phyloP scores from a whole-genome alignment of 2,888 invertebrate genomes.

The Netelia inedita region DNA sequence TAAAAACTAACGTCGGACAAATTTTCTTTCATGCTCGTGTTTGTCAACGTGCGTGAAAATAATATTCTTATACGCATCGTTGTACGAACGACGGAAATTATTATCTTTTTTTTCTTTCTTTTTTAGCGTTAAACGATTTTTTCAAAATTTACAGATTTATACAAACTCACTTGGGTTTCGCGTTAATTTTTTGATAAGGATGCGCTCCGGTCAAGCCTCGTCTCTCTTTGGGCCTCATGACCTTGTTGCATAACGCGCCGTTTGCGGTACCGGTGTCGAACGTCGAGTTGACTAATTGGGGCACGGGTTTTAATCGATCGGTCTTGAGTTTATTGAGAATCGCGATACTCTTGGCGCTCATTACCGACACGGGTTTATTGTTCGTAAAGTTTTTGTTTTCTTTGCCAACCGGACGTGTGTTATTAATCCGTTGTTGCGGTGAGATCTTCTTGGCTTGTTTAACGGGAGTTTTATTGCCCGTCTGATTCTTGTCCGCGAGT shows the following conservation, averaged over 20 bases:
- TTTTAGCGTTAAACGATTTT: conserved; percentile 27
- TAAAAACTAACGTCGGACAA: not conserved
- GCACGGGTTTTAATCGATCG: conserved; percentile 72
- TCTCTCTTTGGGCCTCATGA: conserved; percentile 78
- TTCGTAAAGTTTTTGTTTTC: conserved; percentile 76
- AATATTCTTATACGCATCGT: conserved; percentile 47
- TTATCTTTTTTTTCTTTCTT: no score
- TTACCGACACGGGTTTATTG: conserved; percentile 62
- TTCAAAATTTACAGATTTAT: conserved; percentile 4
- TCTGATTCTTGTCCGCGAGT: conserved; percentile 79
- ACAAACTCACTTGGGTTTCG: conserved; percentile 78
- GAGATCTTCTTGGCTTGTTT: conserved; percentile 78
- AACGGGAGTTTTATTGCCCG: conserved; percentile 72
- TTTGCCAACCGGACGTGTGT: conserved; percentile 72
- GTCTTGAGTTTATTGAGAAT: conserved; percentile 82
- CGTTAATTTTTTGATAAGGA: conserved; percentile 79
- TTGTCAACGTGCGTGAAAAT: conserved; percentile 49
- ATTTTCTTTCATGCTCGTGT: not conserved
- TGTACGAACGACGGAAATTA: conserved; percentile 8
- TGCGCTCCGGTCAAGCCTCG: conserved; percentile 78
- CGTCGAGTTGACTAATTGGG: conserved; percentile 60
- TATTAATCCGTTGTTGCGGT: conserved; percentile 51
- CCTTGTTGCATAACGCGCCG: conserved; percentile 73
- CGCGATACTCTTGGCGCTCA: conserved; percentile 82
- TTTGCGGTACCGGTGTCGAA: conserved; percentile 66